These are phyloP conservation scores for Nylanderia fulva DNA, from an alignment of 1,140 invertebrate species.

Conservation along the genomic window DNA sequence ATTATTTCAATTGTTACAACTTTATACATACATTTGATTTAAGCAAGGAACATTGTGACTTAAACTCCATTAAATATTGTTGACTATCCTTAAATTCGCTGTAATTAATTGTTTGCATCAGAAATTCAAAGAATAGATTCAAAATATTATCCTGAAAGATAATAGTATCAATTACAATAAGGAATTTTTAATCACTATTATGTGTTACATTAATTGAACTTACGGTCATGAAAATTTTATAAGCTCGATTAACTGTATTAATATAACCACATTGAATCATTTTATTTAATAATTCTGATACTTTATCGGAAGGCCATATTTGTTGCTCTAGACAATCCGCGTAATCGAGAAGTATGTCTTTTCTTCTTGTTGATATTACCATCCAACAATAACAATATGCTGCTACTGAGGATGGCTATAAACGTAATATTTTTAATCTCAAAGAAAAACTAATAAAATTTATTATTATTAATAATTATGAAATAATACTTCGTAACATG, in stretches of 20 bases:
- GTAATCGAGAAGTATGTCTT: slow-evolving; percentile 81
- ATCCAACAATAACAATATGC: slow-evolving; percentile 89
- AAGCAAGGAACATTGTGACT: slow-evolving; percentile 73
- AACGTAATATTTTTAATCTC: neutral
- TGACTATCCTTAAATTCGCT: slow-evolving; percentile 78
- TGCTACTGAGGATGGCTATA: slow-evolving; percentile 88
- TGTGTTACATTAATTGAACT: slow-evolving; percentile 73
- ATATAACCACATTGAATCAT: slow-evolving; percentile 86
- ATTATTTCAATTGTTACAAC: slow-evolving; percentile 75
- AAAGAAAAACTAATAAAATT: neutral
- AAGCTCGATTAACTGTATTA: slow-evolving; percentile 86
- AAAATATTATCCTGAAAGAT: slow-evolving; percentile 87
- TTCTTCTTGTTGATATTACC: slow-evolving; percentile 82
- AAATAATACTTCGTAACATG: slow-evolving; percentile 88
- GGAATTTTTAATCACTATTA: neutral
- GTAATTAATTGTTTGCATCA: slow-evolving; percentile 79
- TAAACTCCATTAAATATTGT: slow-evolving; percentile 76
- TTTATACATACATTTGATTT: slow-evolving; percentile 76
- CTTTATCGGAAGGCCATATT: slow-evolving; percentile 80
- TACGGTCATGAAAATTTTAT: slow-evolving; percentile 89
- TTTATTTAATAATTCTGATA: slow-evolving; percentile 86
- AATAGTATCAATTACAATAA: slow-evolving; percentile 34
- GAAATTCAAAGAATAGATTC: slow-evolving; percentile 85
- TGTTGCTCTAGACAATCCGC: slow-evolving; percentile 80
- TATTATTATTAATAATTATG: slow-evolving; percentile 20